These are phyloP conservation scores for Anisognathus igniventris DNA, from an alignment of 2,797 vertebrate species.

Conservation along the genomic window DNA sequence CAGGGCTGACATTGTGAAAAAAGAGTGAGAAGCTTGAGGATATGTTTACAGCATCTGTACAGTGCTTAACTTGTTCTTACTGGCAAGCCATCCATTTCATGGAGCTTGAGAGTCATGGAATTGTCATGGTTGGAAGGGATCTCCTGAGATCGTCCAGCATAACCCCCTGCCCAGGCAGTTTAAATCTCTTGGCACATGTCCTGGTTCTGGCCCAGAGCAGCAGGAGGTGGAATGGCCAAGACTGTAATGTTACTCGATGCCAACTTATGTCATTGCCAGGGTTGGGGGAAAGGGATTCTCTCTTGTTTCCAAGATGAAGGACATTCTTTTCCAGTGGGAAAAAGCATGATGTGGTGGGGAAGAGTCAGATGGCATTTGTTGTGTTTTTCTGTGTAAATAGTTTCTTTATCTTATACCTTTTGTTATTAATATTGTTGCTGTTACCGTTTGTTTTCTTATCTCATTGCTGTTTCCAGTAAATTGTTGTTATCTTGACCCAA, in stretches of 20 bases:
- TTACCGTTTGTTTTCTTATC: neutral
- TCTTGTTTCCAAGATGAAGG: neutral
- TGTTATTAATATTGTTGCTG: neutral
- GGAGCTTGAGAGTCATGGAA: neutral
- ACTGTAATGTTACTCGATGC: rapidly evolving
- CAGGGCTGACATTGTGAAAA: neutral
- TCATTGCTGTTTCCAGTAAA: neutral
- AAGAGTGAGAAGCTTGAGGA: neutral
- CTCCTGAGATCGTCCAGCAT: neutral
- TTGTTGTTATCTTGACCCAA: neutral
- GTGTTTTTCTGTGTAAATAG: neutral
- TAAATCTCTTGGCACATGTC: neutral
- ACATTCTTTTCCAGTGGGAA: neutral
- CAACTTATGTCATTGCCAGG: neutral
- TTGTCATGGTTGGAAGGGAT: neutral
- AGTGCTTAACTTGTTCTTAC: neutral
- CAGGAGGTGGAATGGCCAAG: neutral
- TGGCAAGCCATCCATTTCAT: neutral
- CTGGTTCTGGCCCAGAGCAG: neutral
- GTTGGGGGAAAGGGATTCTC: neutral
- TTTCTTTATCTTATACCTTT: neutral
- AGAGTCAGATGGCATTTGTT: neutral
- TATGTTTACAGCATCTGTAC: neutral
- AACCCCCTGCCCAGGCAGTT: neutral
- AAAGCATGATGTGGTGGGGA: neutral